These are phyloP conservation scores for Pogonocichla stellata DNA, from an alignment of 2,113 vertebrate species.

Conservation along the genomic window DNA sequence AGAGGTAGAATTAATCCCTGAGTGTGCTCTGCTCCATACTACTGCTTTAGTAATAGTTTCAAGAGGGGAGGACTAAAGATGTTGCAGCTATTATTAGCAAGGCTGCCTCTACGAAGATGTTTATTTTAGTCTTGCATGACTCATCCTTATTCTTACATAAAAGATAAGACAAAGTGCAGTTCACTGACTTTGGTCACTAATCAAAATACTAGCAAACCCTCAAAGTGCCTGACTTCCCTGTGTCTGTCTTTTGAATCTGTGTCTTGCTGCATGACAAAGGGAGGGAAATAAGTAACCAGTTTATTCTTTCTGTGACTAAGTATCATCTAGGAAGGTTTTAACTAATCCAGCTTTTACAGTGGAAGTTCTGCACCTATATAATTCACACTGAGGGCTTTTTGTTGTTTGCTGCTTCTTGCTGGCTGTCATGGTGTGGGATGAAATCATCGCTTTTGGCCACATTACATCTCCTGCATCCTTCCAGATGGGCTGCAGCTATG, in stretches of 20 bases:
- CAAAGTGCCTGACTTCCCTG: not conserved
- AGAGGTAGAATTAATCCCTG: not conserved
- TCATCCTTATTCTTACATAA: slow-evolving; percentile 62
- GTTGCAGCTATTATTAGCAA: slow-evolving; percentile 51
- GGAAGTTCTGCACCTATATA: not conserved
- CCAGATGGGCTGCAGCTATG: slow-evolving; percentile 20
- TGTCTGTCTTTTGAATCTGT: not conserved
- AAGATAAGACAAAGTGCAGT: slow-evolving; percentile 55
- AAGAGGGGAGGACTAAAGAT: not conserved
- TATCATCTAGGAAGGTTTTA: slow-evolving; percentile 5
- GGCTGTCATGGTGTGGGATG: not conserved
- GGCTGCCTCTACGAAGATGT: slow-evolving; percentile 46
- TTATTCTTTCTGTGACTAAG: not conserved
- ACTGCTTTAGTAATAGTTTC: not conserved
- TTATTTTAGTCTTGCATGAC: slow-evolving; percentile 64
- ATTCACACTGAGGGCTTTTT: not conserved
- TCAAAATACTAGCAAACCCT: slow-evolving; percentile 27
- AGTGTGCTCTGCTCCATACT: not conserved
- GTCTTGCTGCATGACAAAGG: not conserved
- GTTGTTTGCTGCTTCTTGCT: not conserved
- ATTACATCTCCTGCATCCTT: slow-evolving; percentile 7
- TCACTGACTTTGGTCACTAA: slow-evolving; percentile 52
- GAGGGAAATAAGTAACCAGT: not conserved
- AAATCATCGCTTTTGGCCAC: slow-evolving; percentile 10
- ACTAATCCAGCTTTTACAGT: not conserved